Evolutionary conservation across 2,113 vertebrate genomes (phyloP).

Genomic region (Ceratotherium simum): DNA sequence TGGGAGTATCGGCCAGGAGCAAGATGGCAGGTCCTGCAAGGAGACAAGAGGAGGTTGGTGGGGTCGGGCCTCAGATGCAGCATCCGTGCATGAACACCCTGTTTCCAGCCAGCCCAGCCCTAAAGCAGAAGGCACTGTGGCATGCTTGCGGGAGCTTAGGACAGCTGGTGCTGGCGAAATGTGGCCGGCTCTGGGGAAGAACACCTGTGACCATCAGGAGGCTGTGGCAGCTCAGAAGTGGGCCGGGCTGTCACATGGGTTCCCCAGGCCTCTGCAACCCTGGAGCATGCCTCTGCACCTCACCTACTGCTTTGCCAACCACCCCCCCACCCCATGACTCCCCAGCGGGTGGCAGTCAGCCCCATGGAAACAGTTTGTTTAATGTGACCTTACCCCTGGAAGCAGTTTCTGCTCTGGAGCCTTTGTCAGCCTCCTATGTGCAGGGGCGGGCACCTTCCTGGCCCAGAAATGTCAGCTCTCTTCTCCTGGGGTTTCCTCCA

Average conservation of each 20-base stretch:
- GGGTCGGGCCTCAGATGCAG: background rate
- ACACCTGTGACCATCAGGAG: background rate
- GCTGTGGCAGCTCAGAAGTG: background rate
- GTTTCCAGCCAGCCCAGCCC: background rate
- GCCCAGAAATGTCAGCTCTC: conserved; percentile 52
- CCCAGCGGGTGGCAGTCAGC: background rate
- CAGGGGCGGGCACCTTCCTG: background rate
- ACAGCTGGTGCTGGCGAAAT: background rate
- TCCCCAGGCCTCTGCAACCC: background rate
- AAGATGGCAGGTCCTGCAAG: background rate
- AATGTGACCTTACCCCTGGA: background rate
- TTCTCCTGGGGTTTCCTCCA: background rate
- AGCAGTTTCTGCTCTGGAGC: background rate
- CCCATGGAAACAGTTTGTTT: background rate
- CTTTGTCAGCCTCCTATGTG: background rate
- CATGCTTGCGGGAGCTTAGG: background rate
- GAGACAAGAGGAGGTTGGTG: background rate
- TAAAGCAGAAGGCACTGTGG: background rate
- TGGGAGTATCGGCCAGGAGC: background rate
- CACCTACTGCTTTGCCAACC: fast-evolving
- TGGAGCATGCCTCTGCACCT: background rate
- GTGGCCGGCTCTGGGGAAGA: background rate
- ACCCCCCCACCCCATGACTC: too few relatives aligned
- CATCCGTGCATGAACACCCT: fast-evolving
- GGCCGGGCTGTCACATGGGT: fast-evolving